Evolutionary conservation across 92 coral and sea anemone species (phyloP).

Genomic region (Parazoanthus darwini): DNA sequence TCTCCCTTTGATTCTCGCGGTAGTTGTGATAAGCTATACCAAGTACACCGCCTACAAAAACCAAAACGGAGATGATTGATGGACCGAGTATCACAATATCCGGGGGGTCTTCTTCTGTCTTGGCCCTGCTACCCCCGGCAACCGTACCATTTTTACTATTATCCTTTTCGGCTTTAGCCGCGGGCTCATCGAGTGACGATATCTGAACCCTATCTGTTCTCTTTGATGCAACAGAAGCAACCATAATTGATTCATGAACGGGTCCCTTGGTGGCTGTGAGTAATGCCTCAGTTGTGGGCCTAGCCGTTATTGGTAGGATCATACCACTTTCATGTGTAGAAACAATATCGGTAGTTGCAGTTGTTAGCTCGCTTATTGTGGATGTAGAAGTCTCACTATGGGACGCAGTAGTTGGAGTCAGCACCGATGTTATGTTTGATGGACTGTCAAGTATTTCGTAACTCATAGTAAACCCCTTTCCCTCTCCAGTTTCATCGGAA

Average conservation of each 20-base stretch:
- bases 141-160: neutral
- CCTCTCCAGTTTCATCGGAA: constrained; percentile 15
- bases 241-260: neutral
- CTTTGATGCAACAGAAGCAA: constrained; percentile 4
- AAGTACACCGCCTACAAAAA: constrained; percentile 73
- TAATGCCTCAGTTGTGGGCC: neutral
- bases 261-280: neutral
- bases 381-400: neutral
- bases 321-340: neutral
- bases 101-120: constrained; percentile 57
- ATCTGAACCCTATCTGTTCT: constrained; percentile 1
- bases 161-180: neutral
- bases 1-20: constrained; percentile 67
- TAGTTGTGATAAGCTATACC: constrained; percentile 90
- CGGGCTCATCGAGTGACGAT: constrained; percentile 28
- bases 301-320: neutral
- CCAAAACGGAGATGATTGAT: constrained; percentile 73
- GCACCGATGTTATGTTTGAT: constrained; percentile 12
- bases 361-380: neutral
- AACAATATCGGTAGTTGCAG: neutral
- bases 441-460: constrained; percentile 25
- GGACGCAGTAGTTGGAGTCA: neutral
- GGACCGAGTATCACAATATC: constrained; percentile 82
- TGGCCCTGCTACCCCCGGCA: neutral
- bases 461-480: constrained; percentile 17